A percentile compares a stretch with the other conserved stretches of the same genome.
Conservation (phyloP, 1,140 invertebrate genomes). For the Diploscapter pachys region DNA sequence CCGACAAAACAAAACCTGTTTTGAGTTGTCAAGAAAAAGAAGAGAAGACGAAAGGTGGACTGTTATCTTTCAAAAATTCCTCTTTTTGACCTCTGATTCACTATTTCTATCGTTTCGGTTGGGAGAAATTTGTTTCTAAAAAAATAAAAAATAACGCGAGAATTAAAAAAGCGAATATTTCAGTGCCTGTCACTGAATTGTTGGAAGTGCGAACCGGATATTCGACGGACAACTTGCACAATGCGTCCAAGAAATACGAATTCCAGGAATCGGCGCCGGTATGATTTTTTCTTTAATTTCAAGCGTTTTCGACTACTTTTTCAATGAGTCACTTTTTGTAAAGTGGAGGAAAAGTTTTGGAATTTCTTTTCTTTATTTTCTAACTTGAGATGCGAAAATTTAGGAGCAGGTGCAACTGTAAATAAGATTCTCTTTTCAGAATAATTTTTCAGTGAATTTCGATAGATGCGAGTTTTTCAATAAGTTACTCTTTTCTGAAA, state of each 20-base stretch:
- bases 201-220: constrained; percentile 55
- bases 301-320: not conserved
- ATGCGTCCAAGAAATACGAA: constrained; percentile 44
- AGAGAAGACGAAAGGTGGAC: not conserved
- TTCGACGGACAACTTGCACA: constrained; percentile 51
- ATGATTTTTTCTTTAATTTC: constrained; percentile 12
- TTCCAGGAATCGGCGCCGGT: constrained; percentile 49
- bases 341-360: no score
- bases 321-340: no score
- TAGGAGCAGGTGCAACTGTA: no score
- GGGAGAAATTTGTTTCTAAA: not conserved
- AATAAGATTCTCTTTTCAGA: no score
- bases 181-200: constrained; percentile 47
- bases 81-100: not conserved
- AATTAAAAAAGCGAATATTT: constrained; percentile 7
- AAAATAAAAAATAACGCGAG: not conserved
- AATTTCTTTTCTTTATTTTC: no score
- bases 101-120: not conserved
- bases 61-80: not conserved
- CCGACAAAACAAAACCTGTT: not conserved
- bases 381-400: no score
- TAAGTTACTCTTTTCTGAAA: no score
- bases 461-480: no score
- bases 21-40: not conserved
- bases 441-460: no score